phyloP scores from a whole-genome alignment of 2,888 invertebrate species.

The Empis livida region DNA sequence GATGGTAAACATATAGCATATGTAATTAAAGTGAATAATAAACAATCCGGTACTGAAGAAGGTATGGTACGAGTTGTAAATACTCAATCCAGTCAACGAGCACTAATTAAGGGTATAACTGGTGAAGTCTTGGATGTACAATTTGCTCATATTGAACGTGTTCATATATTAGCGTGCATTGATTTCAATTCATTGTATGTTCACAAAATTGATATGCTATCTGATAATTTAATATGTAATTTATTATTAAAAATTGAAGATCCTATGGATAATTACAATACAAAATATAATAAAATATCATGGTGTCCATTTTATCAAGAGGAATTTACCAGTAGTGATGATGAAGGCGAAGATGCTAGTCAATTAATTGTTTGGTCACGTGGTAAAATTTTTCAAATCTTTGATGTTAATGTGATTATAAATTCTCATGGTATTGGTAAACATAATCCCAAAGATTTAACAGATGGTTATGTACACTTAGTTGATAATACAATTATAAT shows the following conservation, averaged over 20 bases:
- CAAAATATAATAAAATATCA: constrained; percentile 57
- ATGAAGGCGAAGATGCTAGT: constrained; percentile 51
- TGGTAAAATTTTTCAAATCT: constrained; percentile 44
- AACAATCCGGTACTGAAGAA: constrained; percentile 5
- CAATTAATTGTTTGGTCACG: constrained; percentile 71
- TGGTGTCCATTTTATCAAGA: constrained; percentile 87
- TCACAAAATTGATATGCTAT: constrained; percentile 55
- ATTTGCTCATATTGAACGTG: constrained; percentile 70
- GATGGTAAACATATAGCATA: constrained; percentile 80
- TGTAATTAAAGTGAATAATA: constrained; percentile 65
- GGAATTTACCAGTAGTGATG: constrained; percentile 20
- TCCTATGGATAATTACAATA: constrained; percentile 31
- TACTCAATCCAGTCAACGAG: constrained; percentile 48
- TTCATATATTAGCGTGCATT: constrained; percentile 72
- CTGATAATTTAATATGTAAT: constrained; percentile 44
- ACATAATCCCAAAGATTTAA: constrained; percentile 23
- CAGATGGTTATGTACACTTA: constrained; percentile 28
- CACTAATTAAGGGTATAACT: constrained; percentile 73
- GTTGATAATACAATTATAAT: constrained; percentile 49
- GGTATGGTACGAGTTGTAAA: constrained; percentile 71
- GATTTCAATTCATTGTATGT: constrained; percentile 79
- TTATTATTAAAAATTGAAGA: constrained; percentile 36
- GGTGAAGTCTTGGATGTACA: constrained; percentile 84
- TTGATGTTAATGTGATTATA: constrained; percentile 28
- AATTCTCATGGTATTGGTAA: constrained; percentile 27